A percentile compares a stretch with the other conserved stretches of the same genome.
Conservation (phyloP, 2,113 vertebrate genomes). For the Coptodon bakossiorum region DNA sequence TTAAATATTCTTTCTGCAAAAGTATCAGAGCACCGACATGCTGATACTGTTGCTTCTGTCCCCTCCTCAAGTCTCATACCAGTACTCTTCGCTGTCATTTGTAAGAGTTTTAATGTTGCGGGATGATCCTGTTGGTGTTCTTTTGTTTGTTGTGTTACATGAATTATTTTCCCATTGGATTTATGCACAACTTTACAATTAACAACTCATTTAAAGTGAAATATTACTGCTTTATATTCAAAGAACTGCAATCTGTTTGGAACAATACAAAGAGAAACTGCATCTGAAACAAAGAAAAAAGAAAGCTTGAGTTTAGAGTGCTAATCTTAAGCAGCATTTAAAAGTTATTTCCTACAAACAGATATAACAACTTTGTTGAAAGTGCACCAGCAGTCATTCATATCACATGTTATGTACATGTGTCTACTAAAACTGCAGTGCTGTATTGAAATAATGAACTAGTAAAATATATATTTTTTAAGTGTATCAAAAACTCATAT, state of each 20-base stretch:
- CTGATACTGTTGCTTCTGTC: not conserved
- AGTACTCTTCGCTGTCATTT: not conserved
- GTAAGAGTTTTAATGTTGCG: not conserved
- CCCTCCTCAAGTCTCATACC: not conserved
- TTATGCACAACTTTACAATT: not conserved
- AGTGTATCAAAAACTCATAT: not conserved
- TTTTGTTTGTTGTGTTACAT: not conserved
- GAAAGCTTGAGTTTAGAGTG: not conserved
- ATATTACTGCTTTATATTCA: not conserved
- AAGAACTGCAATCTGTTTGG: not conserved
- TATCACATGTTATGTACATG: too few relatives aligned
- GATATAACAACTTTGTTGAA: too few relatives aligned
- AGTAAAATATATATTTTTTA: not conserved
- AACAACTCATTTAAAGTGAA: not conserved
- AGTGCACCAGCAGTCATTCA: too few relatives aligned
- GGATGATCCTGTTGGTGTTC: not conserved
- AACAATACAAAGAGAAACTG: accelerated
- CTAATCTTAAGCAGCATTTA: not conserved
- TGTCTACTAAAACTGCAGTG: not conserved
- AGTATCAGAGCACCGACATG: accelerated
- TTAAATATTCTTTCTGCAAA: not conserved
- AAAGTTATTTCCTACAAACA: too few relatives aligned
- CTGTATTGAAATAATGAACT: accelerated
- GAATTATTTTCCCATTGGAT: accelerated
- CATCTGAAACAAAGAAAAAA: not conserved